These are phyloP conservation scores for Agapostemon virescens DNA, from an alignment of 2,888 invertebrate species.

Conservation along the genomic window DNA sequence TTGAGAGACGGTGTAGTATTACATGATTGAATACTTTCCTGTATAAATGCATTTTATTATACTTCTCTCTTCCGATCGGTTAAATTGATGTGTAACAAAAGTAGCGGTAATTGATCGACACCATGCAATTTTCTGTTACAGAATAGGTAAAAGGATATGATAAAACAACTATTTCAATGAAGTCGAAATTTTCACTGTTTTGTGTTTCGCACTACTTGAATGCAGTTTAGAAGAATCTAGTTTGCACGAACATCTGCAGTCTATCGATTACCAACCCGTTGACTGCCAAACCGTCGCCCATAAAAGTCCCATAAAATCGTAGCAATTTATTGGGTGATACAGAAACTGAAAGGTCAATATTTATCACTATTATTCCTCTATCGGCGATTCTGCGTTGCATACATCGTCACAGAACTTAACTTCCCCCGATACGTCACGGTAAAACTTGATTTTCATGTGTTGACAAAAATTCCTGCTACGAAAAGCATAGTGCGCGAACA, in stretches of 20 bases:
- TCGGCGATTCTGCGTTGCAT: not conserved
- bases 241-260: constrained; percentile 1
- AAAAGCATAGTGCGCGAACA: not conserved
- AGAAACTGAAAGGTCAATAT: constrained; percentile 10
- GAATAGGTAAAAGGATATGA: not conserved
- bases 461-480: not conserved
- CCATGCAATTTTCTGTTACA: not conserved
- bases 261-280: not conserved
- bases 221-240: not conserved
- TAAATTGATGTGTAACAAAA: not conserved
- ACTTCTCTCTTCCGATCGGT: not conserved
- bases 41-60: not conserved
- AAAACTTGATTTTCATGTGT: not conserved
- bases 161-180: too few species aligned
- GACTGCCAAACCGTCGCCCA: not conserved
- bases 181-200: not conserved
- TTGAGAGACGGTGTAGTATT: not conserved
- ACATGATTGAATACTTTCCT: not conserved
- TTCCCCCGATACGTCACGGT: not conserved
- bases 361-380: not conserved
- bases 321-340: constrained; percentile 4
- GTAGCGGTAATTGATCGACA: not conserved
- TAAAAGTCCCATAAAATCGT: constrained; percentile 8
- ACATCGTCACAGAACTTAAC: not conserved
- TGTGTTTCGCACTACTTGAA: not conserved